Percentiles rank a stretch among this genome's conserved stretches.
Evolutionary conservation across 2,113 vertebrate species (phyloP).

Genomic region (Paradoxurus hermaphroditus): DNA sequence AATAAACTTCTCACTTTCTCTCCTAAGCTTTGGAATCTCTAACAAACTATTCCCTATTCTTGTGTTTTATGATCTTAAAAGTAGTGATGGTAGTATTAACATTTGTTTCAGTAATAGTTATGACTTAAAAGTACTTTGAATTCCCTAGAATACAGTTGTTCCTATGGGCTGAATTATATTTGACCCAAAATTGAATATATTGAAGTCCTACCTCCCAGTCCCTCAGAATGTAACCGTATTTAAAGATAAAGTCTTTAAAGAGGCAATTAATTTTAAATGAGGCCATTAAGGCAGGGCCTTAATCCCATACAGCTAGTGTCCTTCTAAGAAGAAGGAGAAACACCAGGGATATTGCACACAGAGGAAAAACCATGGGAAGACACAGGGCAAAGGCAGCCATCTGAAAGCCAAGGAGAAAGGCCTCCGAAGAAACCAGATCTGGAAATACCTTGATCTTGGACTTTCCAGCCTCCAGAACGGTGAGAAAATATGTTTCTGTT

Average conservation of each 20-base stretch:
- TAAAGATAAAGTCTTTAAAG: not conserved
- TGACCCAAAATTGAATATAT: not conserved
- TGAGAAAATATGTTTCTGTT: not conserved
- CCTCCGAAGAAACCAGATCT: not conserved
- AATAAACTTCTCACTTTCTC: not conserved
- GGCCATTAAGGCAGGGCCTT: not conserved
- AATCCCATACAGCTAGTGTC: not conserved
- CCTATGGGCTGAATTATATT: not conserved
- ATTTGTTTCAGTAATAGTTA: not conserved
- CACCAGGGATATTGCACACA: not conserved
- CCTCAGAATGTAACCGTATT: not conserved
- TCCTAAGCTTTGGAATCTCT: not conserved
- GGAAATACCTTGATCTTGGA: too few species aligned
- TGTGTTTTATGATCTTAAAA: not conserved
- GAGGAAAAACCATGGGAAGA: not conserved
- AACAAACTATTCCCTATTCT: not conserved
- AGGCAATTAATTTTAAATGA: not conserved
- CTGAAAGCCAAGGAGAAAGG: not conserved
- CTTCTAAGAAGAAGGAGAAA: not conserved
- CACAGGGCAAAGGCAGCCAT: not conserved
- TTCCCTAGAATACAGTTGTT: not conserved
- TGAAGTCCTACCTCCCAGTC: not conserved
- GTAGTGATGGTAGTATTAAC: not conserved
- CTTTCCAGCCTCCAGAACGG: not conserved
- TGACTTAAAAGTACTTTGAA: conserved; percentile 8